These are phyloP conservation scores for Frankliniella intonsa DNA, from an alignment of 2,888 invertebrate species.

Conservation along the genomic window DNA sequence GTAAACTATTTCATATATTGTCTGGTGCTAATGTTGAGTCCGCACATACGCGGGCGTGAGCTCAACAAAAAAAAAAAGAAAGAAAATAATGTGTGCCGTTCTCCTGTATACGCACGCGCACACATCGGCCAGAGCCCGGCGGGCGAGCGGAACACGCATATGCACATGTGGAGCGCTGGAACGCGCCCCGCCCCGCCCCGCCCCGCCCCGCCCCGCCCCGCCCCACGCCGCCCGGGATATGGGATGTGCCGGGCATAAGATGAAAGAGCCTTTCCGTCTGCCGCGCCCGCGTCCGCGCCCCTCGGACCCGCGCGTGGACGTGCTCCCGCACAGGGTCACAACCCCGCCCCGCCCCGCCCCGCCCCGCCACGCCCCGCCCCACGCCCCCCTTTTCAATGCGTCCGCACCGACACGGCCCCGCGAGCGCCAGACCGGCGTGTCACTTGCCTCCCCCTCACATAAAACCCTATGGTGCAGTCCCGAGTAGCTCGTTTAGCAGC, in stretches of 20 bases:
- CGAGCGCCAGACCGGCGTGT: not conserved
- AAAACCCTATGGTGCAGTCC: slow-evolving; percentile 22
- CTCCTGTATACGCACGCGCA: too few species aligned
- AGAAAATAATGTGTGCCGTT: too few species aligned
- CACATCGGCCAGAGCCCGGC: too few species aligned
- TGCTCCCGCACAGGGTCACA: not conserved
- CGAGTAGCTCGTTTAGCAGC: slow-evolving; percentile 5
- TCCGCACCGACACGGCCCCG: too few species aligned
- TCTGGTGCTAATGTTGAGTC: not conserved
- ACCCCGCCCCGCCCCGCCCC: too few species aligned
- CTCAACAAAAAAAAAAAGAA: too few species aligned
- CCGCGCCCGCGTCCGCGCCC: not conserved
- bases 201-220: not conserved
- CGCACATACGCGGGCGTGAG: not conserved
- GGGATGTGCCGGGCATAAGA: not conserved
- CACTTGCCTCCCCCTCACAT: not conserved
- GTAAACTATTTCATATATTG: not conserved
- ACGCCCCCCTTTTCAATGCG: too few species aligned
- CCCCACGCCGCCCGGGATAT: not conserved
- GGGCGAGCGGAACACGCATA: not conserved
- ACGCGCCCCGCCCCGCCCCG: not conserved
- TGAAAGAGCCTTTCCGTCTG: not conserved
- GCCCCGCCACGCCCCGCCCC: too few species aligned
- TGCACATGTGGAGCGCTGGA: not conserved
- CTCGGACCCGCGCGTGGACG: not conserved